Percentiles rank a stretch among this genome's conserved stretches.
phyloP scores from a whole-genome alignment of 2,113 vertebrate species.

The Orientallactaga bullata region DNA sequence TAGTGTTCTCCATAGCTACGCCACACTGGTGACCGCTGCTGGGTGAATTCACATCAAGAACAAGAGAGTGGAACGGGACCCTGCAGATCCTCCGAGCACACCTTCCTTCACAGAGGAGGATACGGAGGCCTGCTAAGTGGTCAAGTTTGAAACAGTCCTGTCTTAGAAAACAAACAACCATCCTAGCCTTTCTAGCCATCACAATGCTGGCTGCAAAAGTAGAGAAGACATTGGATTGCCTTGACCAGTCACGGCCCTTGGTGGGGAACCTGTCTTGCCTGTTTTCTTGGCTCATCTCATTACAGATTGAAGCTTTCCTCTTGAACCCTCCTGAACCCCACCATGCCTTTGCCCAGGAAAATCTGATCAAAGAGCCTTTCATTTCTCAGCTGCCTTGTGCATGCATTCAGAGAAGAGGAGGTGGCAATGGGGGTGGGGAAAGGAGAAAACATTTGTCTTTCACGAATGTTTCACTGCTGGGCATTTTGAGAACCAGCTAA shows the following conservation, averaged over 20 bases:
- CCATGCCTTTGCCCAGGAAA: constrained; percentile 74
- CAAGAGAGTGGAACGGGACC: constrained; percentile 30
- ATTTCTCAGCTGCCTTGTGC: constrained; percentile 73
- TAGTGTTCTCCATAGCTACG: not conserved
- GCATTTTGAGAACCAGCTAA: constrained; percentile 82
- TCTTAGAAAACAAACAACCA: not conserved
- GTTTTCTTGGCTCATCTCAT: constrained; percentile 26
- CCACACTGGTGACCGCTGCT: not conserved
- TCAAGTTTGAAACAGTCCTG: not conserved
- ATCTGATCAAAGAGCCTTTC: constrained; percentile 68
- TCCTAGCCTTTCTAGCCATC: not conserved
- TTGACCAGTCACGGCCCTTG: not conserved
- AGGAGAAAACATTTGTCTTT: constrained; percentile 77
- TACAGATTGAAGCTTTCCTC: constrained; percentile 76
- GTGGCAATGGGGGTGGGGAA: constrained; percentile 43
- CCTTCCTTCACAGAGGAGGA: constrained; percentile 36
- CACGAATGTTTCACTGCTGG: constrained; percentile 73
- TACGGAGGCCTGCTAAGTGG: not conserved
- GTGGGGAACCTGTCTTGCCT: not conserved
- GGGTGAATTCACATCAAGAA: constrained; percentile 7
- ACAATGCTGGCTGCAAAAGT: not conserved
- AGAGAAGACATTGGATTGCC: not conserved
- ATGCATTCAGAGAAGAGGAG: constrained; percentile 63
- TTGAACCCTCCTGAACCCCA: constrained; percentile 61
- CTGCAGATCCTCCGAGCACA: constrained; percentile 31